Evolutionary conservation across 92 coral and sea anemone genomes (phyloP).

Genomic region (Paramuricea clavata): DNA sequence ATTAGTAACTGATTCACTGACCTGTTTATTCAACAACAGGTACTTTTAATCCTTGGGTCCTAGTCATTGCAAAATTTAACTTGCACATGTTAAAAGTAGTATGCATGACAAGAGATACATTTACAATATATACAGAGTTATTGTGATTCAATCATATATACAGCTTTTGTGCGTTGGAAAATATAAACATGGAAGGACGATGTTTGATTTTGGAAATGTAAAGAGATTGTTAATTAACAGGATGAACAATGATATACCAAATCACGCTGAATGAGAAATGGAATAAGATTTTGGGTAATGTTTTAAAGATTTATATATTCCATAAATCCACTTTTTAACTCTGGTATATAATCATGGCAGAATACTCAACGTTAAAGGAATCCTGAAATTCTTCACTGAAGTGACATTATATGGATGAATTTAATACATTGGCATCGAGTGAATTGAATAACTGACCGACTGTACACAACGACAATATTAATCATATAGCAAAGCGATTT

Average conservation of each 20-base stretch:
- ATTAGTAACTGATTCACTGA: slow-evolving; percentile 35
- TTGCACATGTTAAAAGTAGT: not conserved
- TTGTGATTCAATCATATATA: too few species aligned
- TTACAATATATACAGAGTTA: not conserved
- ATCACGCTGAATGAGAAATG: not conserved
- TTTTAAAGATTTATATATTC: too few species aligned
- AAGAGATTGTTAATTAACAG: too few species aligned
- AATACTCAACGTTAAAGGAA: too few species aligned
- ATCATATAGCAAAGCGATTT: not conserved
- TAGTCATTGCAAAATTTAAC: not conserved
- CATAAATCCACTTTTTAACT: too few species aligned
- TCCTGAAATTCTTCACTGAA: not conserved
- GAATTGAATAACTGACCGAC: too few species aligned
- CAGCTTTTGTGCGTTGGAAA: not conserved
- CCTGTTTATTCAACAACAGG: slow-evolving; percentile 13
- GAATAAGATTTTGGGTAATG: too few species aligned
- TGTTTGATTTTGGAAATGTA: too few species aligned
- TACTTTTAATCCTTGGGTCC: not conserved
- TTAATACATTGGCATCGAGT: not conserved
- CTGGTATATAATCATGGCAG: too few species aligned
- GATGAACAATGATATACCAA: too few species aligned
- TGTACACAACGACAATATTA: not conserved
- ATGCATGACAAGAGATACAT: too few species aligned
- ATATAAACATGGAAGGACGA: too few species aligned
- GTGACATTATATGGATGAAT: not conserved